These are phyloP conservation scores for Origma solitaria DNA, from an alignment of 2,113 vertebrate genomes.

Conservation along the genomic window DNA sequence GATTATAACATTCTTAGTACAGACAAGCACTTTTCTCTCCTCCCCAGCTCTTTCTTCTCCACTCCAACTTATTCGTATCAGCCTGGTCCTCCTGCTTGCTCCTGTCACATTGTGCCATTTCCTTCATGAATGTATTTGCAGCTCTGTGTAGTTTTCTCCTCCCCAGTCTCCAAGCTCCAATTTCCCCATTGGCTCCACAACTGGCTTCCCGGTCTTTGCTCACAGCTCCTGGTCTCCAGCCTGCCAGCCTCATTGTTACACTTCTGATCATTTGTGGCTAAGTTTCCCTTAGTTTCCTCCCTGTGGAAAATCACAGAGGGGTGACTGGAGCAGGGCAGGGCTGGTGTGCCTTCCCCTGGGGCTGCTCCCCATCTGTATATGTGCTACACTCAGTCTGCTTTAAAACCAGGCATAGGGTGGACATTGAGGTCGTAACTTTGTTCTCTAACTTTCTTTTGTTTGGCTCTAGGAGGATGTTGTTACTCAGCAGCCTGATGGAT, in stretches of 20 bases:
- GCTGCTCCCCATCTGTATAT: neutral
- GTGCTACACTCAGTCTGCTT: neutral
- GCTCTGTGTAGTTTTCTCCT: neutral
- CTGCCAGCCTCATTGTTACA: neutral
- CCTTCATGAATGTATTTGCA: neutral
- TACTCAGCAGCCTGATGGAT: neutral
- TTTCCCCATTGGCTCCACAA: rapidly evolving
- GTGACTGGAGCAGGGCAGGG: too few species aligned
- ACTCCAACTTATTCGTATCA: neutral
- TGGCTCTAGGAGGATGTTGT: neutral
- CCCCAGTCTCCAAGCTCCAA: neutral
- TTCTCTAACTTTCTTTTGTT: neutral
- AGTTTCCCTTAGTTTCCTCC: neutral
- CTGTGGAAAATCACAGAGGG: neutral
- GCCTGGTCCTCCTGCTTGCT: neutral
- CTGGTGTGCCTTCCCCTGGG: neutral
- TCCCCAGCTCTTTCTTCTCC: neutral
- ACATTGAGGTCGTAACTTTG: rapidly evolving
- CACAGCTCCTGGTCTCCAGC: neutral
- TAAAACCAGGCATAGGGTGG: neutral
- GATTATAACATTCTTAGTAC: neutral
- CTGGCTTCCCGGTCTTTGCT: neutral
- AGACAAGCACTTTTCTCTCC: neutral
- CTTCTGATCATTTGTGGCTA: neutral
- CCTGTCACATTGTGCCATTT: neutral